phyloP scores from a whole-genome alignment of 35 echinoderm and acorn worm species.

The Amphiura filiformis region DNA sequence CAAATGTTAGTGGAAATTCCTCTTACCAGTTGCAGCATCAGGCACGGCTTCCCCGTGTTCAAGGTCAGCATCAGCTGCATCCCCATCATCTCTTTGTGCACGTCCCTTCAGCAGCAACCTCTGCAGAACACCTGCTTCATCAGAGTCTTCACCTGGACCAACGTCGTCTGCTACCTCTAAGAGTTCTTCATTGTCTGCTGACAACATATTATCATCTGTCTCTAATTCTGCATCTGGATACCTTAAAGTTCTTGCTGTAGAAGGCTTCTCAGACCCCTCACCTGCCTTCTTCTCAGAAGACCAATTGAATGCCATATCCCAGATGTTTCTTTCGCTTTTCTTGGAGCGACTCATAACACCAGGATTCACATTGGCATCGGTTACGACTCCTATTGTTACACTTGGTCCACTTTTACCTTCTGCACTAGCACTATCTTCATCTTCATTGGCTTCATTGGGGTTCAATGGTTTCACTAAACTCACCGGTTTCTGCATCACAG shows the following conservation, averaged over 20 bases:
- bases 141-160: background rate
- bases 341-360: background rate
- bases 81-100: background rate
- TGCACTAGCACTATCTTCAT: background rate
- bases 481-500: background rate
- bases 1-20: too few relatives aligned
- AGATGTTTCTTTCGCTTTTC: background rate
- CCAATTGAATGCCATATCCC: conserved; percentile 7
- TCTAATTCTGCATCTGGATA: too few relatives aligned
- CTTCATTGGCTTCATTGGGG: background rate
- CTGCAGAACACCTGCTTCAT: background rate
- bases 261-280: background rate
- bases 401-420: background rate
- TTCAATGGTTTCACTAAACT: conserved; percentile 2
- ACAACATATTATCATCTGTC: too few relatives aligned
- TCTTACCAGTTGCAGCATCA: too few relatives aligned
- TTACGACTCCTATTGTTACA: background rate
- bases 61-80: too few relatives aligned
- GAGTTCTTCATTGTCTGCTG: too few relatives aligned
- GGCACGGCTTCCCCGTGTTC: too few relatives aligned
- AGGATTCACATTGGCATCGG: background rate
- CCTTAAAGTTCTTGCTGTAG: background rate
- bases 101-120: background rate
- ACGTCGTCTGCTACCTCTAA: too few relatives aligned
- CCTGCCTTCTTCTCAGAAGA: background rate